Conservation (phyloP, 2,113 vertebrate genomes). For the Haliaeetus leucogaster region DNA sequence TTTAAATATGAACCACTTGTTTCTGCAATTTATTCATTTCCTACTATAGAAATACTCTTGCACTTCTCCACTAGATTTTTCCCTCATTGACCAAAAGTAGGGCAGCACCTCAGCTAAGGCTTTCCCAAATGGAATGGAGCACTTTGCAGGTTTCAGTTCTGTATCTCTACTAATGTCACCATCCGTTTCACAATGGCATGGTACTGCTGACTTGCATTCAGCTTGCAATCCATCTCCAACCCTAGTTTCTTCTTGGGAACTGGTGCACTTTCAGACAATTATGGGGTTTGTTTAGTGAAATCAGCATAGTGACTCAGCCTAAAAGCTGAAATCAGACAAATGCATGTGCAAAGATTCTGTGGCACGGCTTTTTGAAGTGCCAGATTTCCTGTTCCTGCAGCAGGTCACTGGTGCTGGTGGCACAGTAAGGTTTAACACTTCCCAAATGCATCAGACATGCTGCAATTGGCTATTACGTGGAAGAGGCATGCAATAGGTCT, state of each 20-base stretch:
- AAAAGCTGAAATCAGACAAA: neutral
- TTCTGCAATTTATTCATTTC: neutral
- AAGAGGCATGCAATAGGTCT: neutral
- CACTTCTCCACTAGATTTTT: neutral
- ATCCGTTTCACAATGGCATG: neutral
- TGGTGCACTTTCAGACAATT: neutral
- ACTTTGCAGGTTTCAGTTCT: neutral
- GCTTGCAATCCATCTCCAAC: neutral
- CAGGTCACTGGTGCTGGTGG: neutral
- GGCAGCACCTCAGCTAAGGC: neutral
- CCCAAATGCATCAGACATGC: neutral
- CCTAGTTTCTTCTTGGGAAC: neutral
- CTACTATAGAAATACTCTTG: neutral
- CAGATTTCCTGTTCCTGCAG: neutral
- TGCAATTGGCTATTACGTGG: neutral
- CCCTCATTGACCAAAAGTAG: neutral
- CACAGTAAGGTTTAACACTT: neutral
- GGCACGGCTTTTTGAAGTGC: neutral
- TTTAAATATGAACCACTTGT: neutral
- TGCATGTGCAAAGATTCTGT: accelerated
- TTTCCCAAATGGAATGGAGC: neutral
- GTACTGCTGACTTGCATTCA: neutral
- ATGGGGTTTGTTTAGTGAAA: neutral
- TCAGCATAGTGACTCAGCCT: neutral
- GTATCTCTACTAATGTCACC: neutral